Base-by-base conservation (phyloP, 1,140 invertebrate species). In the Drosophila sproati region DNA sequence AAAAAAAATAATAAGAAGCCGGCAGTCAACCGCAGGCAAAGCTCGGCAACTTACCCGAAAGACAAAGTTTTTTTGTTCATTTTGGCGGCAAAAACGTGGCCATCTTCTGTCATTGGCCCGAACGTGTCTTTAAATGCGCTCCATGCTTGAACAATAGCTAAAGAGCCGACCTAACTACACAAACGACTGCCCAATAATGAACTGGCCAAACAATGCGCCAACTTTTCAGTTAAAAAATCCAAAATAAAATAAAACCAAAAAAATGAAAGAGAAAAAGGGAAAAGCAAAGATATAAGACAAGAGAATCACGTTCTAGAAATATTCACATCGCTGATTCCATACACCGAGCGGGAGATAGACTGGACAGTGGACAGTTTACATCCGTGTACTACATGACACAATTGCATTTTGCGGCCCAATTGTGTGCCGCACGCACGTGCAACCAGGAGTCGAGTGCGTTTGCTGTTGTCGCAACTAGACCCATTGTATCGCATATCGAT, bases 291-390 rank as follows among this genome's bases (percentile, higher is more conserved):
- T 50, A 39, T 20, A 74, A 43, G 52, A 64, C 54, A 56, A 59
- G 66, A 67, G 47, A 78, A 75, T 85, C 83, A 88, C 83, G 83
- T 88, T 67, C 60, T 69, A 54, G 52, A 81, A 61, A 80, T 80
- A 75, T 88, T 83, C 83, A 88, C 85, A 88, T 88, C 85, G 80
- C 83, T 78, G 83, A 83, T 52, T 83, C 41, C 73, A 66, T 56
- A 82, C 67, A 67, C 45, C 57, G 8, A 60, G 43, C 39, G 52
- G 41, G 8, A 45, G 6, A 55, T 12, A 12, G 12, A 12, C 12
- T 45, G 41, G 31, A 37, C 20, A 20, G 20, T 20, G 64, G 29
- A 20, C 20, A 20, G 20, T 20, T 20, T 20, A 20, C 20, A 20
- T 37, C 32, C 48, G 20, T 48, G 59, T 61, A 41, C 52, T 71